phyloP scores from a whole-genome alignment of 2,113 vertebrate species.

The Atrichornis clamosus region DNA sequence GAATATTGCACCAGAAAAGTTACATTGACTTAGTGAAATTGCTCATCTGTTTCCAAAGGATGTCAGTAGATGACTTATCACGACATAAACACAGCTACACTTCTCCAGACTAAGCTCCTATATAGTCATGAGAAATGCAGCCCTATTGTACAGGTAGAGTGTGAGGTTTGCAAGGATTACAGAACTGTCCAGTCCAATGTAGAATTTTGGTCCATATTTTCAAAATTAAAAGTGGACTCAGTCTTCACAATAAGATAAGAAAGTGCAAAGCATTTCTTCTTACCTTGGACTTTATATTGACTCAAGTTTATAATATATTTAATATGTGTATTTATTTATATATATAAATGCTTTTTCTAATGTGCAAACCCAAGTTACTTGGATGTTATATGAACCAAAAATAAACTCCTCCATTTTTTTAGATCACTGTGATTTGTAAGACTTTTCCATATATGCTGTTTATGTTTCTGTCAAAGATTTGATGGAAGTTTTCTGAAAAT shows the following conservation, averaged over 20 bases:
- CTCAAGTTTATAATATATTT: neutral
- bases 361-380: neutral
- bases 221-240: neutral
- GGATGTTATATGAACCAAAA: neutral
- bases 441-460: neutral
- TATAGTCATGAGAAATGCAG: neutral
- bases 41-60: neutral
- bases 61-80: neutral
- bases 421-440: neutral
- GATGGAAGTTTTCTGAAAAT: neutral
- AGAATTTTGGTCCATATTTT: neutral
- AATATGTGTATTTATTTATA: neutral
- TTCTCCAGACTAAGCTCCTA: neutral
- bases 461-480: neutral
- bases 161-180: neutral
- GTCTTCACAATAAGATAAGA: neutral
- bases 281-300: neutral
- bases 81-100: neutral
- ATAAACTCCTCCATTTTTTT: neutral
- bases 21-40: neutral
- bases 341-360: neutral
- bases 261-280: neutral
- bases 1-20: neutral
- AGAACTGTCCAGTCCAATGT: neutral
- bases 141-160: neutral